These are phyloP conservation scores for Cantharis nigra DNA, from an alignment of 2,888 invertebrate species.

Conservation along the genomic window DNA sequence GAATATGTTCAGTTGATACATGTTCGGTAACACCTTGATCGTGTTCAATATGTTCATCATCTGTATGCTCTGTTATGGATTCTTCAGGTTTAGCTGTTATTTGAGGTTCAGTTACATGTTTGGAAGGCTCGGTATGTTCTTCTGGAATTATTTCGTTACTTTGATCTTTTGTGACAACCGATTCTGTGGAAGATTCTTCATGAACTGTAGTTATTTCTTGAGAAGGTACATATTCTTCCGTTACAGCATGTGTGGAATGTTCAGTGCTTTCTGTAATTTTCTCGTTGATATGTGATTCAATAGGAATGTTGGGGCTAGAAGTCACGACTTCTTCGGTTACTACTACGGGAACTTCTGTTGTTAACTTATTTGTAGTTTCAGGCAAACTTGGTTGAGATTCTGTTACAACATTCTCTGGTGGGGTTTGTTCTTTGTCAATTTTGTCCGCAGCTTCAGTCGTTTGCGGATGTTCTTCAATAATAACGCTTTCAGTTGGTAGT, in stretches of 20 bases:
- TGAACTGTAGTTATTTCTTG: not conserved
- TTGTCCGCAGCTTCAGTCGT: not conserved
- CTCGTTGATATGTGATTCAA: not conserved
- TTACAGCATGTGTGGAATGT: not conserved
- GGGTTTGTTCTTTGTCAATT: not conserved
- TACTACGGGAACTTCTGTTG: not conserved
- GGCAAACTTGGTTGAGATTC: not conserved
- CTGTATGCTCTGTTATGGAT: slow-evolving; percentile 22
- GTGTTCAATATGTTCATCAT: not conserved
- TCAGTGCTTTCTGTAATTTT: not conserved
- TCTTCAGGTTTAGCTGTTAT: slow-evolving; percentile 18
- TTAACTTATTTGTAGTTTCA: not conserved
- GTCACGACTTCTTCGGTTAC: not conserved
- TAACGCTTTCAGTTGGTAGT: not conserved
- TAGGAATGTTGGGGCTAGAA: not conserved
- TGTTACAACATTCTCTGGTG: not conserved
- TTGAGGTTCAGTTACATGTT: slow-evolving; percentile 3
- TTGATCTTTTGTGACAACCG: not conserved
- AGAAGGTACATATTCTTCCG: not conserved
- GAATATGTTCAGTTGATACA: not conserved
- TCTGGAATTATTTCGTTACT: not conserved
- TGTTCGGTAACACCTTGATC: not conserved
- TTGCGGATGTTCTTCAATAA: not conserved
- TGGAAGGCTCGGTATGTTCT: slow-evolving; percentile 2
- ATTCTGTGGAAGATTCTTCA: not conserved